These are phyloP conservation scores for Nesoenas mayeri DNA, from an alignment of 2,113 vertebrate genomes.

Conservation along the genomic window DNA sequence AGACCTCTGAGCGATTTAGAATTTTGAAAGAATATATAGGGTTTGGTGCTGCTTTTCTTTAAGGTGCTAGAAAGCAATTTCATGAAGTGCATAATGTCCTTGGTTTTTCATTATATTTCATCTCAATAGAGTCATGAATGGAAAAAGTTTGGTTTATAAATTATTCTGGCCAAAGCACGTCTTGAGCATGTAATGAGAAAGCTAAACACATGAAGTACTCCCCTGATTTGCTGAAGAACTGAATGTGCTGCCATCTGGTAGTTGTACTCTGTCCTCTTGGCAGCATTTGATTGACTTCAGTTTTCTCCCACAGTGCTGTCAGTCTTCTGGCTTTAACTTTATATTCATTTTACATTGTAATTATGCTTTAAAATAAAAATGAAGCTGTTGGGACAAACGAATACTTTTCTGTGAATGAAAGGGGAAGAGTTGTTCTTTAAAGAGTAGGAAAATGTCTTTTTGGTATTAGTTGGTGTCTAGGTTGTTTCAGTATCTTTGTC, in stretches of 20 bases:
- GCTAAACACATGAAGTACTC: slow-evolving; percentile 10
- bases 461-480: background rate
- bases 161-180: slow-evolving; percentile 30
- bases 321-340: slow-evolving; percentile 1
- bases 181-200: slow-evolving; percentile 28
- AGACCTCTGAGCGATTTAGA: background rate
- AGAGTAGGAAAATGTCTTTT: background rate
- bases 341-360: background rate
- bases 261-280: slow-evolving; percentile 38
- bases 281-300: background rate
- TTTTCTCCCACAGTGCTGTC: background rate
- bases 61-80: background rate
- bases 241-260: slow-evolving; percentile 55
- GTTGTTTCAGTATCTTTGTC: background rate
- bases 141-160: slow-evolving; percentile 38
- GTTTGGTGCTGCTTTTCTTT: background rate
- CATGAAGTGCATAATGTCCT: background rate
- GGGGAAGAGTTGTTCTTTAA: background rate
- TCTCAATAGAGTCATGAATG: background rate
- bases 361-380: background rate
- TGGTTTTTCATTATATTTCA: slow-evolving; percentile 2
- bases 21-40: background rate
- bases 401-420: background rate
- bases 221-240: slow-evolving; percentile 28
- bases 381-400: background rate